Evolutionary conservation across 2,113 vertebrate species (phyloP).

Genomic region (Tragulus kanchil): DNA sequence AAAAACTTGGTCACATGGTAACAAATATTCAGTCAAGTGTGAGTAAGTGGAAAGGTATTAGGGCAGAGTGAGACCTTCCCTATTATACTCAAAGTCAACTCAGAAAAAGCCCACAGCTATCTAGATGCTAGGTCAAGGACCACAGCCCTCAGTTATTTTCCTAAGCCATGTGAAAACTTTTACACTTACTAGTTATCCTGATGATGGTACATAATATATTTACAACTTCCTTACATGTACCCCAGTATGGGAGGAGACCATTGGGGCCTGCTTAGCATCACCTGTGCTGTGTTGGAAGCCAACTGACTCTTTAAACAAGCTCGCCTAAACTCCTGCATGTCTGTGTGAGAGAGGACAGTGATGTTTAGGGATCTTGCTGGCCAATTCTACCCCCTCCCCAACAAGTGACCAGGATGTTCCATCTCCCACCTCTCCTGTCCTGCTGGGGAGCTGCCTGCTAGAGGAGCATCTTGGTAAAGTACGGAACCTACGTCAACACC

Average conservation of each 20-base stretch:
- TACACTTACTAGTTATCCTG: background rate
- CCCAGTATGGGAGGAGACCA: background rate
- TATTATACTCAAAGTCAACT: background rate
- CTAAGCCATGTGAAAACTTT: background rate
- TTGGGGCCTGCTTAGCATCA: background rate
- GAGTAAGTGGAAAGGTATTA: background rate
- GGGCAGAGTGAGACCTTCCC: background rate
- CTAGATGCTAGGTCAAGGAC: background rate
- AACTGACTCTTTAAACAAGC: background rate
- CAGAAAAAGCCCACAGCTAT: background rate
- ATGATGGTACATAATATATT: no score
- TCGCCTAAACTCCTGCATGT: background rate
- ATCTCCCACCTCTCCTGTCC: background rate
- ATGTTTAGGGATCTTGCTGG: background rate
- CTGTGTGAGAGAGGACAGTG: background rate
- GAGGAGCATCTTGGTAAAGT: no score
- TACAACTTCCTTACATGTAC: background rate
- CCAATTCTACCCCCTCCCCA: accelerated
- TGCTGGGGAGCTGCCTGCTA: background rate
- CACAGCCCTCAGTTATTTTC: background rate
- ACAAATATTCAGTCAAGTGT: background rate
- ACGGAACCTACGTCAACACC: no score
- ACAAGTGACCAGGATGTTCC: background rate
- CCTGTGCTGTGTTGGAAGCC: background rate
- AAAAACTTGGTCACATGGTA: background rate